Percentiles rank a stretch among this genome's conserved stretches.
phyloP scores from a whole-genome alignment of 2,113 vertebrate genomes.

The Anser cygnoides region DNA sequence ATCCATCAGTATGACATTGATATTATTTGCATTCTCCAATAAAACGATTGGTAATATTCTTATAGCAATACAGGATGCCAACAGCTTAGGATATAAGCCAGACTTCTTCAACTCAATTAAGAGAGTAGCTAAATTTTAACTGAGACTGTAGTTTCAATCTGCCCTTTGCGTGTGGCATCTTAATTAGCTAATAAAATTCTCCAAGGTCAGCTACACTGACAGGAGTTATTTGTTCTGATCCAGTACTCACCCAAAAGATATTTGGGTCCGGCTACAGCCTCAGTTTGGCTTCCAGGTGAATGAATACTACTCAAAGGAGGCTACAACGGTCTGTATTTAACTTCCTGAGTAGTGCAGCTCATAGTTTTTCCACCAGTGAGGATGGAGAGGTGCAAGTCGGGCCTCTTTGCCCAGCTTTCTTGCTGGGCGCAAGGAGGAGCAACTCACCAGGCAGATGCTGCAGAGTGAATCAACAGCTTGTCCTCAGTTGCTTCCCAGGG shows the following conservation, averaged over 20 bases:
- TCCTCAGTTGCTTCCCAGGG: background rate
- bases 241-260: background rate
- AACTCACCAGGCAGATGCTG: background rate
- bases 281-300: background rate
- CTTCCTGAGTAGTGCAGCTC: background rate
- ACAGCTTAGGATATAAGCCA: background rate
- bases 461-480: background rate
- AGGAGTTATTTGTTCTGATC: background rate
- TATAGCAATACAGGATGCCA: background rate
- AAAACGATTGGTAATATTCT: background rate
- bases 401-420: background rate
- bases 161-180: background rate
- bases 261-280: background rate
- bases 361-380: background rate
- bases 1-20: background rate
- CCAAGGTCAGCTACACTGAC: background rate
- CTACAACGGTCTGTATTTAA: background rate
- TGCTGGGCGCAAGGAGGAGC: background rate
- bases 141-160: background rate
- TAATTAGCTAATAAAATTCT: slow-evolving; percentile 15
- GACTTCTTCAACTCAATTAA: slow-evolving; percentile 1
- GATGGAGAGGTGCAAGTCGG: background rate
- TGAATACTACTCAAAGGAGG: background rate
- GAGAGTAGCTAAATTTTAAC: slow-evolving; percentile 5
- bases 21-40: background rate